phyloP scores from a whole-genome alignment of 2,113 vertebrate genomes.

The Chloropsis hardwickii region DNA sequence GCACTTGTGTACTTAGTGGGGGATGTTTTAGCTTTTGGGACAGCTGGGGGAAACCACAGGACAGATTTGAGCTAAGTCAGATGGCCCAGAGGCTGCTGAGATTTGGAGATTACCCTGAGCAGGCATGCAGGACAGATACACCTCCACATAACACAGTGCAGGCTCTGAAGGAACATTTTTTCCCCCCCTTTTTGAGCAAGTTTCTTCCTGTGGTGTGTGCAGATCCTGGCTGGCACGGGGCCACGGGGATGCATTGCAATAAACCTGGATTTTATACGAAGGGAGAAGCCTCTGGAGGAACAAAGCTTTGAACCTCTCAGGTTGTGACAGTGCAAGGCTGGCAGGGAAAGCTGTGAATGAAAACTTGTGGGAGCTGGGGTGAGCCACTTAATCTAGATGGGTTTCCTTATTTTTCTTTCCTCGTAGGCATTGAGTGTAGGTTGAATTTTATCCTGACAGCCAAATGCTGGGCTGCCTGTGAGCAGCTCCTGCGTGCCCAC shows the following conservation, averaged over 20 bases:
- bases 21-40: background rate
- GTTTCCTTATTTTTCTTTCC: slow-evolving; percentile 66
- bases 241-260: slow-evolving; percentile 43
- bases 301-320: slow-evolving; percentile 31
- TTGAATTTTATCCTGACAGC: slow-evolving; percentile 28
- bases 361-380: slow-evolving; percentile 28
- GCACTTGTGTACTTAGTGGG: fast-evolving
- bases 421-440: slow-evolving; percentile 19
- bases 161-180: background rate
- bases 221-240: slow-evolving; percentile 20
- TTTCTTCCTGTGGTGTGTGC: slow-evolving; percentile 23
- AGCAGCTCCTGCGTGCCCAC: background rate
- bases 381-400: slow-evolving; percentile 51
- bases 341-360: slow-evolving; percentile 62
- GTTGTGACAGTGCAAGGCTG: background rate
- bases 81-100: background rate
- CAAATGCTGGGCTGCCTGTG: background rate
- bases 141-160: background rate
- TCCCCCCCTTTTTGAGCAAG: background rate
- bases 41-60: background rate
- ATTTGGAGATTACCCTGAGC: background rate
- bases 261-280: slow-evolving; percentile 8
- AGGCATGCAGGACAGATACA: fast-evolving
- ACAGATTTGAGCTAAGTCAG: background rate
- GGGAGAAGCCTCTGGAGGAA: slow-evolving; percentile 45